These are phyloP conservation scores for Eleginops maclovinus DNA, from an alignment of 2,113 vertebrate genomes.

Conservation along the genomic window DNA sequence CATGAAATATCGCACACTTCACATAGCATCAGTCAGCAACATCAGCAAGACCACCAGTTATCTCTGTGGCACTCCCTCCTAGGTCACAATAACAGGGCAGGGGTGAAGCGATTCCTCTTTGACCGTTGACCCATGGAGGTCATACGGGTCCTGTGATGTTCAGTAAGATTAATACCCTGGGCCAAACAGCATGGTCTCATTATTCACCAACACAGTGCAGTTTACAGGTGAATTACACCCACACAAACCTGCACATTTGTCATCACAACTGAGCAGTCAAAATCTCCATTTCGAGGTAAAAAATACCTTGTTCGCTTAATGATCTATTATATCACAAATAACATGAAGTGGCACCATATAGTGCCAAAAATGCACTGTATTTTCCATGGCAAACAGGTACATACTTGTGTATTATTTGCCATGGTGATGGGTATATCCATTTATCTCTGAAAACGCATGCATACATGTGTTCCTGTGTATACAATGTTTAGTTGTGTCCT, in stretches of 20 bases:
- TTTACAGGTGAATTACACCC: slow-evolving; percentile 61
- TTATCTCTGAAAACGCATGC: neutral
- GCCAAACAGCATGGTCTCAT: slow-evolving; percentile 59
- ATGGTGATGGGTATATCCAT: neutral
- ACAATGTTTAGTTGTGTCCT: slow-evolving; percentile 57
- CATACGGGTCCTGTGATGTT: slow-evolving; percentile 80
- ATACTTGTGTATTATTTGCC: slow-evolving; percentile 3
- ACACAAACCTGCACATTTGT: slow-evolving; percentile 28
- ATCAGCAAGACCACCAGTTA: slow-evolving; percentile 65
- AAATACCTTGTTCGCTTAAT: neutral
- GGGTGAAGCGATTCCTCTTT: slow-evolving; percentile 86
- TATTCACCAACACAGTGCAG: slow-evolving; percentile 60
- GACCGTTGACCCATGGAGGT: slow-evolving; percentile 83
- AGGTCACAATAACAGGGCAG: slow-evolving; percentile 83
- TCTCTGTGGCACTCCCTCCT: slow-evolving; percentile 49
- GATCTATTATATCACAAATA: neutral
- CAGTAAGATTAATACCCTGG: slow-evolving; percentile 86
- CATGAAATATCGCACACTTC: slow-evolving; percentile 44
- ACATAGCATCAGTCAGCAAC: slow-evolving; percentile 40
- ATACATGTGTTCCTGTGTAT: slow-evolving; percentile 43
- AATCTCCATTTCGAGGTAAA: neutral
- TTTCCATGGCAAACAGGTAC: neutral
- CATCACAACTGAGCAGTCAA: neutral
- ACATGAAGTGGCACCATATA: neutral
- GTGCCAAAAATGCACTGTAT: neutral